Base-by-base conservation (phyloP, 2,113 vertebrate species). In the Theristicus caerulescens region DNA sequence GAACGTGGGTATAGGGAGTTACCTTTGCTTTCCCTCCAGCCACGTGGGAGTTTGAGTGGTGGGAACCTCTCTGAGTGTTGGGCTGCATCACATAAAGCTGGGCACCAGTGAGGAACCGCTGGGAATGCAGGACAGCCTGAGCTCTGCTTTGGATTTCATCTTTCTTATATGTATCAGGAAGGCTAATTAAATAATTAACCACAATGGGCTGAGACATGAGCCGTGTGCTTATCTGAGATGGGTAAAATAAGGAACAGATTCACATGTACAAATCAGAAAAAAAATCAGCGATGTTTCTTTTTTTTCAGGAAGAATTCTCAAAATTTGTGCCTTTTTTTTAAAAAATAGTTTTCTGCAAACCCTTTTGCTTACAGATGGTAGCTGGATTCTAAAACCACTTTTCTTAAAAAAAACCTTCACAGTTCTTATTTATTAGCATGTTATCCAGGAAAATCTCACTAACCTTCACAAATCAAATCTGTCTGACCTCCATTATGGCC, bases 401-500 rank as follows among this genome's bases (percentile, higher is more conserved):
- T 44, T 69, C 61, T 61, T 77, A 40, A 54, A 64, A 74, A 69
- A 24, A 0, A 1, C 7, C 9, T 10, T 70, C 17, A 7, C 9
- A 34, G 38, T 8, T 82, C 32, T 62, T n/a, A 69, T 40, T 77
- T 70, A 54, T 84, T 26, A 91, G 9, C 16, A 29, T 7, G 16
- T 58, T 66, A 74, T 27, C 72, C 73, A 82, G 76, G 67, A 91
- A 89, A 76, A 82, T 36, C 65, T 94, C 94, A 55, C 81, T 8
- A 54, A n/a, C 44, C 49, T 59, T 74, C 90, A 86, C 69, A 92
- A 66, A 86, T 67, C 47, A 74, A 74, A 58, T 21, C 82, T 90
- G 42, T 27, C 71, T 86, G 52, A 87, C 38, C 71, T 42, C 82
- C 59, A 44, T 81, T 78, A 88, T 0, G 9, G 82, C 55, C 72